Conservation (phyloP, 2,888 invertebrate genomes). For the Cephus nigrinus region DNA sequence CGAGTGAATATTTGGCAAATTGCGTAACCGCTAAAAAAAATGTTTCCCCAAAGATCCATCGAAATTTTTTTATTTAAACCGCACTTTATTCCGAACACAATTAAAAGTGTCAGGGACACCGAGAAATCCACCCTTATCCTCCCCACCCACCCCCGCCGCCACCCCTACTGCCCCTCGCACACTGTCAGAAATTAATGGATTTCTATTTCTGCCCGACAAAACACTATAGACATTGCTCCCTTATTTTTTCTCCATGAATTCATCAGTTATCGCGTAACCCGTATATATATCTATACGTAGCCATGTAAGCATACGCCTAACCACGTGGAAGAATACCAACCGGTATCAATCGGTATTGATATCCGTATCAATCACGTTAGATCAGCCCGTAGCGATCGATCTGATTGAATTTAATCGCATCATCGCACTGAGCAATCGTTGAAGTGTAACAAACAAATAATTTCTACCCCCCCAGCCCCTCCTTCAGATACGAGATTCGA, state of each 20-base stretch:
- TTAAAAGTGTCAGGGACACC: background rate
- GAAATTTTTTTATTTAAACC: background rate
- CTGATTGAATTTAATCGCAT: slow-evolving; percentile 34
- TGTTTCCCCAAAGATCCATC: no score
- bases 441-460: background rate
- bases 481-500: background rate
- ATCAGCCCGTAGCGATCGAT: slow-evolving; percentile 30
- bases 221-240: background rate
- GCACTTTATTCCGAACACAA: background rate
- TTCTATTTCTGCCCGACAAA: background rate
- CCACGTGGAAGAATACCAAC: background rate
- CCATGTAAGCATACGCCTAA: background rate
- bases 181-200: background rate
- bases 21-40: background rate
- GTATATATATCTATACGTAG: no score
- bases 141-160: background rate
- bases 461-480: background rate
- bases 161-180: background rate
- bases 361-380: slow-evolving; percentile 16
- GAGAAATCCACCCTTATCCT: background rate
- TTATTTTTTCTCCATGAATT: background rate
- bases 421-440: slow-evolving; percentile 22
- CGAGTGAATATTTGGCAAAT: background rate
- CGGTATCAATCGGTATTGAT: background rate
- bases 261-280: no score